Base-by-base conservation (phyloP, 2,888 invertebrate species). In the Thymelicus acteon region DNA sequence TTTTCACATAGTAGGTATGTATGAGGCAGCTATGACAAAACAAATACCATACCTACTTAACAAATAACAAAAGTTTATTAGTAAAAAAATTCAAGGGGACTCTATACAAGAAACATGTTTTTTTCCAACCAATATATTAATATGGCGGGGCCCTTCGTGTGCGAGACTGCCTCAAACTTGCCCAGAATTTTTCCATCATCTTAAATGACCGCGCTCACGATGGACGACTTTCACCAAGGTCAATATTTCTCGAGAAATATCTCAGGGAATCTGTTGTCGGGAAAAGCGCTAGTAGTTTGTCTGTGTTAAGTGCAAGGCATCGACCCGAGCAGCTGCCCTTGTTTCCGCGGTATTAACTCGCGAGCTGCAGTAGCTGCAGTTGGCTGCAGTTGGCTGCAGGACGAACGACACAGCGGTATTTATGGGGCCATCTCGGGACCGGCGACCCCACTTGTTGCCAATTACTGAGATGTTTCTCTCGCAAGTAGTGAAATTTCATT, bases 341-440 rank as follows among this genome's bases (percentile, higher is more conserved):
- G 47, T 49, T 63, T 63, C 62, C 62, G 62, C 62, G 12, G 62
- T 63, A 63, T 63, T 63, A 63, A 49, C 37, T 48, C 61, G 13
- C 61, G 4, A 24, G 48, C 39, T 62, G 62, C 62, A 62, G 61
- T 15, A 2, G n/a, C 48, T 48, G 62, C 62, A 31, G 44, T 31
- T 31, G 47, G 44, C 44, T 60, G 60, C 60, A 60, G 60, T 31
- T 47, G 8, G 13, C 47, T 47, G 48, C 61, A 48, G 44, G 44
- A 48, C 24, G 62, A 62, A 48, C 48, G 61, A 48, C 37, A 39
- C 8, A 37, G 61, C 61, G 48, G 48, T 48, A 48, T 48, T 62
- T 37, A 61, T 31, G 62, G 48, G 40, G 61, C 62, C 24, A 48
- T 47, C 31, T 13, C n/a, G 31, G 15, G 62, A 49, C 48, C 62